These are phyloP conservation scores for Abrostola tripartita DNA, from an alignment of 2,888 invertebrate species.

Conservation along the genomic window DNA sequence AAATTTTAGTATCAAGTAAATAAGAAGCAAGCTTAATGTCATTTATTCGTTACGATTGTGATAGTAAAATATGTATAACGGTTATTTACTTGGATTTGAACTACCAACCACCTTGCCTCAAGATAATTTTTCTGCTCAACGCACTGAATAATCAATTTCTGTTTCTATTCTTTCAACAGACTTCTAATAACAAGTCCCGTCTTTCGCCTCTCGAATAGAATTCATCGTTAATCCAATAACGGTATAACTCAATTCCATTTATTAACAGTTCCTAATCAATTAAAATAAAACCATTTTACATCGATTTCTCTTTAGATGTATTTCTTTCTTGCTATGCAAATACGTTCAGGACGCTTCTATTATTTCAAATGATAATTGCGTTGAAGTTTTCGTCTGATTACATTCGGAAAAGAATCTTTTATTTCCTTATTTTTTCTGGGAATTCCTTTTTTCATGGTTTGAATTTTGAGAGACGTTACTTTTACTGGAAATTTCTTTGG, in stretches of 20 bases:
- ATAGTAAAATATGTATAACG: no score
- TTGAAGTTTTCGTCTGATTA: conserved; percentile 28
- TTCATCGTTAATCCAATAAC: conserved; percentile 3
- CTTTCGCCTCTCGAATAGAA: conserved; percentile 2
- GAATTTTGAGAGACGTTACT: not conserved
- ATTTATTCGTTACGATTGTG: no score
- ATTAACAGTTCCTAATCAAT: conserved; percentile 41
- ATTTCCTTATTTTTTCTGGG: conserved; percentile 1
- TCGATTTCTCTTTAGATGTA: conserved; percentile 21
- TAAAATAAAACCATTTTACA: conserved; percentile 22
- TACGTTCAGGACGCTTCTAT: conserved; percentile 21
- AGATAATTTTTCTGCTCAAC: no score
- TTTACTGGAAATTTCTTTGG: conserved; percentile 2
- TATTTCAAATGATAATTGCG: conserved; percentile 50
- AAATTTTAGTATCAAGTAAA: no score
- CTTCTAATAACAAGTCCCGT: not conserved
- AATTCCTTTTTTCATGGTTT: not conserved
- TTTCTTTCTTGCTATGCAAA: conserved; percentile 42
- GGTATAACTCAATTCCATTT: conserved; percentile 31
- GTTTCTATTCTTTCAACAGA: not conserved
- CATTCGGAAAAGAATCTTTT: conserved; percentile 25
- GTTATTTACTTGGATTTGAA: no score
- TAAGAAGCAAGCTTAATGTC: no score
- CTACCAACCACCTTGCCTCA: no score
- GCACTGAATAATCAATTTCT: no score